phyloP scores from a whole-genome alignment of 2,888 invertebrate species.

The Nesidiocoris tenuis region DNA sequence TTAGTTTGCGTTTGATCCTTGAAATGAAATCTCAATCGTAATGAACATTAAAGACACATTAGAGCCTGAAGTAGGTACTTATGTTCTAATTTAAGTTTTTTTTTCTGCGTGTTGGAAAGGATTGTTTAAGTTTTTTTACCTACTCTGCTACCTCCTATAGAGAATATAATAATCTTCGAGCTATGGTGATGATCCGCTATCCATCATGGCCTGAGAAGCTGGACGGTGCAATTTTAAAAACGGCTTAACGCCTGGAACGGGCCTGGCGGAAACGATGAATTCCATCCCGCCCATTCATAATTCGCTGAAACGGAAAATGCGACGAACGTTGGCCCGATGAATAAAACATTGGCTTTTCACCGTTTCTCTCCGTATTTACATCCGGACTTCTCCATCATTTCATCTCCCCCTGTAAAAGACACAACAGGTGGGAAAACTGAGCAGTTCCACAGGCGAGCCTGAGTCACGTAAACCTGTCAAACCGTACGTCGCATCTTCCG shows the following conservation, averaged over 20 bases:
- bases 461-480: background rate
- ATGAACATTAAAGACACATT: too few species aligned
- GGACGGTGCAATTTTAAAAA: background rate
- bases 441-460: background rate
- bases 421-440: slow-evolving; percentile 19
- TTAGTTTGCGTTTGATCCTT: too few species aligned
- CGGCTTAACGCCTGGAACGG: background rate
- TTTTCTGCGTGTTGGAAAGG: too few species aligned
- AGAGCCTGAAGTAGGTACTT: too few species aligned
- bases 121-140: too few species aligned
- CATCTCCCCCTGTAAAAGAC: background rate
- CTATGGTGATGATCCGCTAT: too few species aligned
- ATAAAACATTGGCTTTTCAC: slow-evolving; percentile 10
- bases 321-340: slow-evolving; percentile 11
- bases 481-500: background rate
- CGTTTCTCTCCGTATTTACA: background rate
- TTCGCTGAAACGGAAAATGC: slow-evolving; percentile 1
- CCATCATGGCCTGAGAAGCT: too few species aligned
- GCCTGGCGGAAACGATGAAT: slow-evolving; percentile 13
- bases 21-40: too few species aligned
- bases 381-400: background rate
- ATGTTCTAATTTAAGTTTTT: too few species aligned
- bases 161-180: too few species aligned
- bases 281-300: slow-evolving; percentile 8
- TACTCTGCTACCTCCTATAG: too few species aligned